phyloP scores from a whole-genome alignment of 92 coral and sea anemone genomes.

The Palythoa grandis region DNA sequence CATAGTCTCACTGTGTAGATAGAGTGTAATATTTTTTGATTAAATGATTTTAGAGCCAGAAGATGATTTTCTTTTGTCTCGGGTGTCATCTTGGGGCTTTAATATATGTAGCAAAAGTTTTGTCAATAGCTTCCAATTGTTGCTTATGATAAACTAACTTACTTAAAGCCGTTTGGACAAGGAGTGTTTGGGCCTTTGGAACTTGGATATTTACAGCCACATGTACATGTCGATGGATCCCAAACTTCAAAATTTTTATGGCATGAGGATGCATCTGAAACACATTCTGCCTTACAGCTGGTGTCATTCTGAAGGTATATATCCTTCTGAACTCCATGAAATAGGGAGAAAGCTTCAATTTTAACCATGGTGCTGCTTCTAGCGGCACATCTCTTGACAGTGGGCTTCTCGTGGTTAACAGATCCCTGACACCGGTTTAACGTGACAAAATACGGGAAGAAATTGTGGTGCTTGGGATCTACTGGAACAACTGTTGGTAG shows the following conservation, averaged over 20 bases:
- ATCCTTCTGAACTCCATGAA: rapidly evolving
- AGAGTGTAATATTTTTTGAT: too few relatives aligned
- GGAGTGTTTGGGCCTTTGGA: too few relatives aligned
- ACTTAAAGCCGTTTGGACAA: too few relatives aligned
- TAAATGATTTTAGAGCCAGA: too few relatives aligned
- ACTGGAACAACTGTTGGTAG: conserved; percentile 7
- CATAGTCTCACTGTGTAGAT: too few relatives aligned
- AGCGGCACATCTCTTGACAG: conserved; percentile 7
- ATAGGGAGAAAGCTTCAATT: not conserved
- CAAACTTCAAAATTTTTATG: not conserved
- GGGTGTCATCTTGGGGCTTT: too few relatives aligned
- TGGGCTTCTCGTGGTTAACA: not conserved
- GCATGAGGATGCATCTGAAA: not conserved
- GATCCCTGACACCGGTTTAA: conserved; percentile 24
- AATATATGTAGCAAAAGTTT: too few relatives aligned
- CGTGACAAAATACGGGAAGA: conserved; percentile 22
- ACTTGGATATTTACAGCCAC: too few relatives aligned
- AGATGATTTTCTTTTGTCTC: too few relatives aligned
- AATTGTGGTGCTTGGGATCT: not conserved
- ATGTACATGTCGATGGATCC: too few relatives aligned
- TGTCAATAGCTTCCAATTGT: too few relatives aligned
- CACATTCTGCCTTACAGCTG: conserved; percentile 20
- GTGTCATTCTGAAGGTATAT: conserved; percentile 9
- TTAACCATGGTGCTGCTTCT: not conserved
- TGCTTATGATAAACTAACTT: too few relatives aligned